Base-by-base conservation (phyloP, 2,797 vertebrate species). In the Protonibea diacanthus region DNA sequence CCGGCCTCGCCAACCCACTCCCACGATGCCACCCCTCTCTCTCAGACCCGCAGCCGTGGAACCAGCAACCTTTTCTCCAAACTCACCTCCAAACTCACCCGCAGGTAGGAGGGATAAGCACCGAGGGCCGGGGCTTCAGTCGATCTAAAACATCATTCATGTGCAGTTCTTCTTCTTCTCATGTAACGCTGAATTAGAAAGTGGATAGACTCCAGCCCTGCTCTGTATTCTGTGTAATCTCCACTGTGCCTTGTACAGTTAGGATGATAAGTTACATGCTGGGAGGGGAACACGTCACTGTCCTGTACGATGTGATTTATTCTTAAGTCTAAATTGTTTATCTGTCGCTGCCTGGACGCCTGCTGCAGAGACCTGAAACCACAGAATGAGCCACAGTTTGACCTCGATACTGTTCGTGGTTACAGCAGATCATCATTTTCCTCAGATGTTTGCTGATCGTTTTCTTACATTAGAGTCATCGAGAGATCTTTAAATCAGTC, bases 51-150 rank as follows among this genome's bases (percentile, higher is more conserved):
- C 90, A 96, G 97, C 92, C 95, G 97, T 45, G 97, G 97, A 78
- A 98, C 98, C 90, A 97, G 97, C 87, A 99, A 99, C 80, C 97
- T 99, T 1, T 99, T 99, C 90, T 97, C 95, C 87, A 99, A 99
- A 88, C 95, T 99, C 71, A 99, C 98, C 86, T 99, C 98, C 63
- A 99, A 99, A 80, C 97, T 99, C 53, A 99, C 97, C 0, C 96
- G 97, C 94, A 99, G 98, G 98, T 99, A 97, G 91, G 91, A 64
- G 9, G 73, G 6, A 6, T 59, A 38, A 20, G 14, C 59, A 1
- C 21, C 52, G 14, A 4, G 7, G 44, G 65, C 9, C 49, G 65
- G 72, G 42, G 40, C n/a, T 33, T 75, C 74, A 71, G 60, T 48
- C 56, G 44, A 71, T 18, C 4, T 51, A 1, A 76, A 52, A 59